Conservation (phyloP, 30 jellyfish, hydroid and myxozoan species). For the Mastigias papua region DNA sequence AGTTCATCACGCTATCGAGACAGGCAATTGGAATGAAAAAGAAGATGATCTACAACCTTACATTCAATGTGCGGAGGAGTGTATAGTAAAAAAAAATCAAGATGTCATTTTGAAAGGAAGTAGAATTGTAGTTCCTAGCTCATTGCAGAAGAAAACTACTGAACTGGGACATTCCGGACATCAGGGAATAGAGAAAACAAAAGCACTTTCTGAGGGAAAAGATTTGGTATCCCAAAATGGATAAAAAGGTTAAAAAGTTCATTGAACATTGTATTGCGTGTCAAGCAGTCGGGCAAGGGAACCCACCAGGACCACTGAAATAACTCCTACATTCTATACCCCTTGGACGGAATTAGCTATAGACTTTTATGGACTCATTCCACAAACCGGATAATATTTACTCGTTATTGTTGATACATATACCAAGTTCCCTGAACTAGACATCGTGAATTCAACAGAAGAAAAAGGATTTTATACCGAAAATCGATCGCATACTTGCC, state of each 20-base stretch:
- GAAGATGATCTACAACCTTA: constrained; percentile 3
- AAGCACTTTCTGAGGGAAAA: constrained; percentile 7
- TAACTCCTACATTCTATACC: background rate
- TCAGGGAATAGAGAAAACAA: constrained; percentile 51
- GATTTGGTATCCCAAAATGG: constrained; percentile 61
- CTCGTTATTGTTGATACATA: no score
- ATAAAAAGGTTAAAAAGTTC: background rate
- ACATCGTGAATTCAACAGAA: no score
- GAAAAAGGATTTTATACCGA: no score
- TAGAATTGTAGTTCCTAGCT: constrained; percentile 49
- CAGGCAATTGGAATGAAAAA: constrained; percentile 11
- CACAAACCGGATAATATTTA: no score
- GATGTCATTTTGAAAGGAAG: constrained; percentile 19
- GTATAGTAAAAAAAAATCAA: constrained; percentile 4
- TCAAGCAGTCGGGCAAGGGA: constrained; percentile 42
- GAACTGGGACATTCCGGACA: constrained; percentile 53
- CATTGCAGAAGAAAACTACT: constrained; percentile 28
- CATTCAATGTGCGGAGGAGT: constrained; percentile 10
- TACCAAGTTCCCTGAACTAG: no score
- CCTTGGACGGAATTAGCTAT: no score
- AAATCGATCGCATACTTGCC: no score
- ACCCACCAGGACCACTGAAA: constrained; percentile 43
- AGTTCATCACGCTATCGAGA: constrained; percentile 3
- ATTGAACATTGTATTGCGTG: constrained; percentile 53
- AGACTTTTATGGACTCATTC: no score